phyloP scores from a whole-genome alignment of 2,113 vertebrate genomes.

The Balaeniceps rex region DNA sequence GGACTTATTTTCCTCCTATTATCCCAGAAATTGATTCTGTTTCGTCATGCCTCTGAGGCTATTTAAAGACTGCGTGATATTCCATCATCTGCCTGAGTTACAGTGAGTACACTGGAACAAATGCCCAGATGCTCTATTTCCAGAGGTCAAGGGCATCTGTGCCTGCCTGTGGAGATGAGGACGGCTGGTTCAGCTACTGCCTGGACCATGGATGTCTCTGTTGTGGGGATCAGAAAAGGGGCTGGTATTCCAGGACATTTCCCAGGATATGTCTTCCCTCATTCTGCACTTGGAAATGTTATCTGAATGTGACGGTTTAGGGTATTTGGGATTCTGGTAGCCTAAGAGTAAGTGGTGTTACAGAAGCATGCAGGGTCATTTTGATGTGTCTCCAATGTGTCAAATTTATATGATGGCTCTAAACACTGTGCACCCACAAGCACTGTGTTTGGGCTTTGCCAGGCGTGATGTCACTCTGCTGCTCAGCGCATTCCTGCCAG shows the following conservation, averaged over 20 bases:
- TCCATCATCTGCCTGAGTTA: background rate
- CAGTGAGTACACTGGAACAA: background rate
- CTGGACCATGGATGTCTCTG: background rate
- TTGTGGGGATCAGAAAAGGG: background rate
- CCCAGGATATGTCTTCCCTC: background rate
- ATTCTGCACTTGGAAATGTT: background rate
- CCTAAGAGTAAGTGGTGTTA: background rate
- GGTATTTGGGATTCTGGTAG: background rate
- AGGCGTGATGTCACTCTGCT: background rate
- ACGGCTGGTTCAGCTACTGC: background rate
- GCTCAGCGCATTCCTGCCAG: background rate
- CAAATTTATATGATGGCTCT: background rate
- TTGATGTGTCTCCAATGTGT: background rate
- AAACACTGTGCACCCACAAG: background rate
- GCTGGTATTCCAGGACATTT: background rate
- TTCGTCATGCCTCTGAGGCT: background rate
- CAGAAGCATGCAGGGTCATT: background rate
- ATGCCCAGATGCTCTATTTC: background rate
- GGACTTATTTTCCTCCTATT: constrained; percentile 1
- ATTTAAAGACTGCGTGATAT: background rate
- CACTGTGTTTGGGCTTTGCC: background rate
- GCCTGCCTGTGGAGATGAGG: background rate
- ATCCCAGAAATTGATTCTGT: background rate
- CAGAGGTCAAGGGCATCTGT: background rate
- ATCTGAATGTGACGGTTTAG: background rate